Percentiles rank a stretch among this genome's conserved stretches.
Conservation (phyloP, 2,888 invertebrate genomes). For the Calliphora vomitoria region DNA sequence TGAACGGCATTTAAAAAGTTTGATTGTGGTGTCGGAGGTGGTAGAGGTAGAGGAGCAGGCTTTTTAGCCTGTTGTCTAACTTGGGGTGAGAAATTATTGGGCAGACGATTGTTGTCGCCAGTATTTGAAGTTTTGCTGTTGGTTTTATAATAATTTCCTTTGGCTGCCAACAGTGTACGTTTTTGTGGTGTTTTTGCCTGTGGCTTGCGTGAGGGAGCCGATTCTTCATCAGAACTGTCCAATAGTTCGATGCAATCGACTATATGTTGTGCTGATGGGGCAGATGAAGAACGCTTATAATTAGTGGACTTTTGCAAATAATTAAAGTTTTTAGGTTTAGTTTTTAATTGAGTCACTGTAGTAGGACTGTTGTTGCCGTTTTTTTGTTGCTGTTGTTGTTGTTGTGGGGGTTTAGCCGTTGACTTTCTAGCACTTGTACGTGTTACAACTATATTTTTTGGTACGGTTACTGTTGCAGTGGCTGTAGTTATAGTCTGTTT, state of each 20-base stretch:
- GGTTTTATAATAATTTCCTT: slow-evolving; percentile 54
- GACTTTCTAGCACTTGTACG: slow-evolving; percentile 71
- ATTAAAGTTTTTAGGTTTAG: slow-evolving; percentile 57
- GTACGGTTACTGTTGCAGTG: slow-evolving; percentile 48
- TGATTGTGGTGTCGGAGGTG: slow-evolving; percentile 76
- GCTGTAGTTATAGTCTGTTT: slow-evolving; percentile 31
- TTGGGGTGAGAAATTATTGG: slow-evolving; percentile 44
- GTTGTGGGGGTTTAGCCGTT: slow-evolving; percentile 59
- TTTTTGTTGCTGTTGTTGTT: slow-evolving; percentile 40
- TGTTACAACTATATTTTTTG: slow-evolving; percentile 62
- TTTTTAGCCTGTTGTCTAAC: slow-evolving; percentile 63
- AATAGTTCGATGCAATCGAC: slow-evolving; percentile 75
- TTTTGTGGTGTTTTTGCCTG: slow-evolving; percentile 63
- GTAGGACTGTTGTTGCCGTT: slow-evolving; percentile 7
- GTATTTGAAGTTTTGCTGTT: slow-evolving; percentile 45
- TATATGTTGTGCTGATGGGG: slow-evolving; percentile 30
- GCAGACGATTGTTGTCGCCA: background rate
- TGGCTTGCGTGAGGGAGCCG: slow-evolving; percentile 1
- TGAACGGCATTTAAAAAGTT: slow-evolving; percentile 78
- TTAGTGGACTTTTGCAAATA: slow-evolving; percentile 55
- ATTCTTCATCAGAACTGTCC: slow-evolving; percentile 76
- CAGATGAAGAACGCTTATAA: slow-evolving; percentile 5
- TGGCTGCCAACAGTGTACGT: slow-evolving; percentile 68
- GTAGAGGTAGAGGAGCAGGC: slow-evolving; percentile 54
- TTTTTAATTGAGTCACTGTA: slow-evolving; percentile 53